Percentiles rank a stretch among this genome's conserved stretches.
Conservation (phyloP, 2,797 vertebrate species). For the Sebastes itinus region DNA sequence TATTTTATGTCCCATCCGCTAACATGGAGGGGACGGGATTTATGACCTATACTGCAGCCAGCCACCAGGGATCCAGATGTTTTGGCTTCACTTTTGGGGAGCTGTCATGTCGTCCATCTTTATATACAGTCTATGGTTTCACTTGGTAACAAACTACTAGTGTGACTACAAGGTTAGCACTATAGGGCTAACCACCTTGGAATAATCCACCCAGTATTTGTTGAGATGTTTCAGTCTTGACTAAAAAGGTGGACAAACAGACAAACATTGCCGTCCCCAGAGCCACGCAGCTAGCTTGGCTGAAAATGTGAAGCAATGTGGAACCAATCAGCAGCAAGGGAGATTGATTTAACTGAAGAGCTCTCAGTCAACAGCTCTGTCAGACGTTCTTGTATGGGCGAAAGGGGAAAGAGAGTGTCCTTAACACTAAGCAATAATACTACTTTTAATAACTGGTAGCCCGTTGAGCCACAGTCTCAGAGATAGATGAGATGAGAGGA, state of each 20-base stretch:
- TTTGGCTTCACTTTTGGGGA: no score
- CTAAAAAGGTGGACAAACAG: background rate
- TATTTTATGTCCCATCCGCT: no score
- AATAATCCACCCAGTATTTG: background rate
- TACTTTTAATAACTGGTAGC: background rate
- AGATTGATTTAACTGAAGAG: background rate
- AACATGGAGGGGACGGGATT: no score
- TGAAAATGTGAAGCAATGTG: background rate
- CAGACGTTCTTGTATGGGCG: background rate
- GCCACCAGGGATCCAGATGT: no score
- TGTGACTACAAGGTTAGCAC: no score
- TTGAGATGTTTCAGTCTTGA: background rate
- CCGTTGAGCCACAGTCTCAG: background rate
- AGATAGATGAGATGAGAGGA: background rate
- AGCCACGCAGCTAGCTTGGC: background rate
- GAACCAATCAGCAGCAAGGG: background rate
- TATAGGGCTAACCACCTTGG: no score
- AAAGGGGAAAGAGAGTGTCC: background rate
- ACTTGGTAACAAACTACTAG: no score
- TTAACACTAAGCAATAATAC: background rate
- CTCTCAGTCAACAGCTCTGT: background rate
- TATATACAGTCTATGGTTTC: no score
- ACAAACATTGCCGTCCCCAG: background rate
- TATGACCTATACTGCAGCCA: no score
- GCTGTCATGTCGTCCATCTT: no score